A percentile compares a stretch with the other conserved stretches of the same genome.
phyloP scores from a whole-genome alignment of 2,113 vertebrate species.

The Chamaea fasciata region DNA sequence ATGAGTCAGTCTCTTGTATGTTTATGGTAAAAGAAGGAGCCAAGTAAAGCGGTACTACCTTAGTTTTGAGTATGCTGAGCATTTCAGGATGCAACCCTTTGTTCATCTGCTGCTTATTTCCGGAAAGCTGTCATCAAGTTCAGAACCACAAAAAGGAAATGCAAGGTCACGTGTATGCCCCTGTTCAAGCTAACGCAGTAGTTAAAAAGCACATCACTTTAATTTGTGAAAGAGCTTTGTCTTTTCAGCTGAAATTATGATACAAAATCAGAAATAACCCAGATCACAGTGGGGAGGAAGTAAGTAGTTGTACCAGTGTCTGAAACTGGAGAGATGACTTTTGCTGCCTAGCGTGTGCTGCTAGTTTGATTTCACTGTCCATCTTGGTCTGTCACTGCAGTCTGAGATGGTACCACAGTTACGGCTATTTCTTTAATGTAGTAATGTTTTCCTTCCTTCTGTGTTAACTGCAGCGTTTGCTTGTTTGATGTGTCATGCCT shows the following conservation, averaged over 20 bases:
- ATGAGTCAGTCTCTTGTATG: too few relatives aligned
- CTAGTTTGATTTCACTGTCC: not conserved
- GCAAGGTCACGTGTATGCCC: not conserved
- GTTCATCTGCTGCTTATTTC: constrained; percentile 8
- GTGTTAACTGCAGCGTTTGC: not conserved
- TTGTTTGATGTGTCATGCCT: not conserved
- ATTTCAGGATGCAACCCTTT: not conserved
- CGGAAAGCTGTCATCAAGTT: not conserved
- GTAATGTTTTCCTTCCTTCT: not conserved
- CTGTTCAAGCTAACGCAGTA: not conserved
- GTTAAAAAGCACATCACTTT: not conserved
- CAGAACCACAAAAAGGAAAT: constrained; percentile 65
- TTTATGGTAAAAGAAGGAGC: not conserved
- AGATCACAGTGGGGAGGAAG: not conserved
- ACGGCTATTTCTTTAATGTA: not conserved
- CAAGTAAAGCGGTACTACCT: not conserved
- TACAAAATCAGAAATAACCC: not conserved
- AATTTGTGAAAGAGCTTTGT: not conserved
- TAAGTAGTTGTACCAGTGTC: not conserved
- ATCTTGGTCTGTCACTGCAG: not conserved
- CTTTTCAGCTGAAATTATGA: not conserved
- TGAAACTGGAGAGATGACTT: not conserved
- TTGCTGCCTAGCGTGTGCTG: not conserved
- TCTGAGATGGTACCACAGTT: not conserved
- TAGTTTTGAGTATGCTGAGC: not conserved